These are phyloP conservation scores for Antennarius maculatus DNA, from an alignment of 2,797 vertebrate genomes.

Conservation along the genomic window DNA sequence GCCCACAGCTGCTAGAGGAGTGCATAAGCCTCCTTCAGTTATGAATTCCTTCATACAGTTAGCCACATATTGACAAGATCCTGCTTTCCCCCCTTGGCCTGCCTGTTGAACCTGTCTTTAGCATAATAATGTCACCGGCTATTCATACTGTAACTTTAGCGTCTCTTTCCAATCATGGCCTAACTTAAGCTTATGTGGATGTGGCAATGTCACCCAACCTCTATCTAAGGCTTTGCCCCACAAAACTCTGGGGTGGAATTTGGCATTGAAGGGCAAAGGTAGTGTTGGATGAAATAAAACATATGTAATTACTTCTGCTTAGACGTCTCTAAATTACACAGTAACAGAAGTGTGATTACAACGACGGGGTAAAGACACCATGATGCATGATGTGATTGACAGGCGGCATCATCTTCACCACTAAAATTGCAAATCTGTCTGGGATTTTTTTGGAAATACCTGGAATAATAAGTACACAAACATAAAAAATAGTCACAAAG, in stretches of 20 bases:
- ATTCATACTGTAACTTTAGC: constrained; percentile 79
- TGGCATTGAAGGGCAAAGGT: constrained; percentile 57
- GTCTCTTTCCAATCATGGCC: constrained; percentile 68
- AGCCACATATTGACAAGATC: constrained; percentile 73
- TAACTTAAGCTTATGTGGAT: constrained; percentile 71
- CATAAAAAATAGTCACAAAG: not conserved
- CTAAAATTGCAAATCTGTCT: not conserved
- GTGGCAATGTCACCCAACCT: constrained; percentile 61
- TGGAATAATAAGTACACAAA: too few relatives aligned
- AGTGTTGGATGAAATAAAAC: constrained; percentile 10
- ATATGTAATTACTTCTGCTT: not conserved
- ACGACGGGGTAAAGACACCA: not conserved
- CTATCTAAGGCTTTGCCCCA: constrained; percentile 48
- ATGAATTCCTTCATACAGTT: constrained; percentile 74
- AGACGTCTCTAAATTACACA: not conserved
- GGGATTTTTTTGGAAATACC: not conserved
- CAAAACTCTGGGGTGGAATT: constrained; percentile 52
- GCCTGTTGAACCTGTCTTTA: constrained; percentile 69
- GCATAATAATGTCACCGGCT: constrained; percentile 74
- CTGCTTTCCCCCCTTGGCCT: constrained; percentile 53
- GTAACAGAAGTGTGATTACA: not conserved
- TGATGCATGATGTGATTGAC: not conserved
- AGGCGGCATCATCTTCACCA: not conserved
- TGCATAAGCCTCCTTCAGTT: constrained; percentile 71
- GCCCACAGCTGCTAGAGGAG: constrained; percentile 72